Evolutionary conservation across 2,113 vertebrate genomes (phyloP), one percentile per base, ranked within the genome.

Genomic region (Seriola rivoliana): DNA sequence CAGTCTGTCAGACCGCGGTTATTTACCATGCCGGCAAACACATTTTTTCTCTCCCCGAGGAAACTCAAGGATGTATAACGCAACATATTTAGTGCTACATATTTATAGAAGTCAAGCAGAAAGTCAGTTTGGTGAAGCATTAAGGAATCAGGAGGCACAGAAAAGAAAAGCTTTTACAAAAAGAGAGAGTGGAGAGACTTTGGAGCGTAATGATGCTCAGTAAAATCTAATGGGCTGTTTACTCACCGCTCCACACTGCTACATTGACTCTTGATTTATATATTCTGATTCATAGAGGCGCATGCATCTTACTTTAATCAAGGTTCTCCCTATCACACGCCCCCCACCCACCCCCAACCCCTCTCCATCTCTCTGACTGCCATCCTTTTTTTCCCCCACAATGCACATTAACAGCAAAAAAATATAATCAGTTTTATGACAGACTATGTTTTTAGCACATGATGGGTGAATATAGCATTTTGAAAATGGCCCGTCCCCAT

Each of bases 381-480:
- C 58, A 77, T 81, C 78, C 65, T 78, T 68, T 68, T 86, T 90
- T 88, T 80, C 52, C 91, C 81, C 71, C 89, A 90, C 78, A 90
- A 92, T 80, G 90, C 68, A 88, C 71, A 72, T 91, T 94, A 93
- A 93, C 75, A 89, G 88, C 84, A 93, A 91, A 79, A 74, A 94
- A 94, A 87, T 66, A 89, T 90, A 89, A 87, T 87, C 91, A 90
- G 86, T 91, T 95, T 89, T 90, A 66, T 95, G 88, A 91, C 94
- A 93, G 88, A 94, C 88, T 84, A 52, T 17, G 92, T 93, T 95
- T 95, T 95, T 86, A 95, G 92, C 90, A 80, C 93, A 92, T 92
- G 95, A 96, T 96, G 92, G 94, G 93, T 90, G 88, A 93, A 93
- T 89, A 94, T 94, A 85, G 86, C 84, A 92, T 95, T 93, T 93